These are phyloP conservation scores for Micromesistius poutassou DNA, from an alignment of 2,797 vertebrate genomes.

Conservation along the genomic window DNA sequence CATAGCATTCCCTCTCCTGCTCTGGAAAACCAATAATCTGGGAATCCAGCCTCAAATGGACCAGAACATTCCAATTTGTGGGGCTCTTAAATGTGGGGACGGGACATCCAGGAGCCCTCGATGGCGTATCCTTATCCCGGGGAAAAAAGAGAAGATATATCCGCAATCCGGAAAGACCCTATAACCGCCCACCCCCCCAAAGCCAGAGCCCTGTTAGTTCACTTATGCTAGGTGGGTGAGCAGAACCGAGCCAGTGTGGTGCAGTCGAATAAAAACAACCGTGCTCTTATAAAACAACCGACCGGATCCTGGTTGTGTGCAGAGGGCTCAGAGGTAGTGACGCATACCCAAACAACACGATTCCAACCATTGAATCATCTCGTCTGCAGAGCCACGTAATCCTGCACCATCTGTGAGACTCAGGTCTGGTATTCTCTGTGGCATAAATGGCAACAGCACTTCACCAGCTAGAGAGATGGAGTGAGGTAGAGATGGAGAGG, in stretches of 20 bases:
- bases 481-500: too few relatives aligned
- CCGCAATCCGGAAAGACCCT: conserved; percentile 31
- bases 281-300: conserved; percentile 48
- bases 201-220: conserved; percentile 45
- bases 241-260: conserved; percentile 42
- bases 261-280: conserved; percentile 35
- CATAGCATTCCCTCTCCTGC: conserved; percentile 58
- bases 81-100: conserved; percentile 50
- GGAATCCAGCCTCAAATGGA: conserved; percentile 55
- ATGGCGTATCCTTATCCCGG: conserved; percentile 1
- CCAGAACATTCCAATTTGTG: conserved; percentile 41
- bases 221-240: conserved; percentile 47
- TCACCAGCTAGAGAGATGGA: too few relatives aligned
- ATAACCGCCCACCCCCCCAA: conserved; percentile 31
- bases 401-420: conserved; percentile 72
- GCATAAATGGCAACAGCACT: conserved; percentile 15
- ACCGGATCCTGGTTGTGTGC: conserved; percentile 52
- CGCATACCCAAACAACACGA: conserved; percentile 73
- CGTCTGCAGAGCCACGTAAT: conserved; percentile 69
- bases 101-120: conserved; percentile 54
- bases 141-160: background rate
- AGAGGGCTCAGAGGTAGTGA: conserved; percentile 58
- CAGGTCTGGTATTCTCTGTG: conserved; percentile 57
- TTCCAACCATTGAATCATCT: conserved; percentile 67
- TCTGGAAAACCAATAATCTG: conserved; percentile 69